These are phyloP conservation scores for Itoplectis maculator DNA, from an alignment of 2,888 invertebrate species.

Conservation along the genomic window DNA sequence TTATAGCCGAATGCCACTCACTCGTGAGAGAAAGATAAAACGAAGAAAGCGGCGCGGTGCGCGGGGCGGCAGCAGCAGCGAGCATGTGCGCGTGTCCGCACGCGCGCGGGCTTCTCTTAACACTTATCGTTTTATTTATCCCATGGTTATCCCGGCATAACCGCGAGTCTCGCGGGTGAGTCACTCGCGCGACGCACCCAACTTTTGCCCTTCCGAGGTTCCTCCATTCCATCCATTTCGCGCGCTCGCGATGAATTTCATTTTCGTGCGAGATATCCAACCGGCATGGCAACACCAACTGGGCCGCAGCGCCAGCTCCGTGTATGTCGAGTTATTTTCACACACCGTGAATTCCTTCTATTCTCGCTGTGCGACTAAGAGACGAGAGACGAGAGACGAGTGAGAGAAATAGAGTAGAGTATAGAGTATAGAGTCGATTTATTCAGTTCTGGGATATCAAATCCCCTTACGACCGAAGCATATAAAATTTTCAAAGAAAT, in stretches of 20 bases:
- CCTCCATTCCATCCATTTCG: constrained; percentile 70
- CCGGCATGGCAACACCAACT: constrained; percentile 64
- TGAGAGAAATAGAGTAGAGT: too few relatives aligned
- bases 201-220: constrained; percentile 12
- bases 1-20: constrained; percentile 53
- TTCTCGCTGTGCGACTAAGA: constrained; percentile 18
- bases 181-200: constrained; percentile 54
- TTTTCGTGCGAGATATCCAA: constrained; percentile 68
- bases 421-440: too few relatives aligned
- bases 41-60: constrained; percentile 17
- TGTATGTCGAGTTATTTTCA: constrained; percentile 65
- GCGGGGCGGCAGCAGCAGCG: too few relatives aligned
- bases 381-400: not conserved
- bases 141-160: constrained; percentile 60
- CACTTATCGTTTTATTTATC: constrained; percentile 23
- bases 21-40: constrained; percentile 34
- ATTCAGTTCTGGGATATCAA: too few relatives aligned
- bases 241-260: constrained; percentile 73
- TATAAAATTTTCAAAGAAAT: too few relatives aligned
- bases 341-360: constrained; percentile 38
- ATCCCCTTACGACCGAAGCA: too few relatives aligned
- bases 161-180: constrained; percentile 53
- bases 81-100: not conserved
- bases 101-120: not conserved
- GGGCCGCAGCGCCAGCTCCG: constrained; percentile 43